These are phyloP conservation scores for Baronia brevicornis DNA, from an alignment of 2,888 invertebrate genomes.

Conservation along the genomic window DNA sequence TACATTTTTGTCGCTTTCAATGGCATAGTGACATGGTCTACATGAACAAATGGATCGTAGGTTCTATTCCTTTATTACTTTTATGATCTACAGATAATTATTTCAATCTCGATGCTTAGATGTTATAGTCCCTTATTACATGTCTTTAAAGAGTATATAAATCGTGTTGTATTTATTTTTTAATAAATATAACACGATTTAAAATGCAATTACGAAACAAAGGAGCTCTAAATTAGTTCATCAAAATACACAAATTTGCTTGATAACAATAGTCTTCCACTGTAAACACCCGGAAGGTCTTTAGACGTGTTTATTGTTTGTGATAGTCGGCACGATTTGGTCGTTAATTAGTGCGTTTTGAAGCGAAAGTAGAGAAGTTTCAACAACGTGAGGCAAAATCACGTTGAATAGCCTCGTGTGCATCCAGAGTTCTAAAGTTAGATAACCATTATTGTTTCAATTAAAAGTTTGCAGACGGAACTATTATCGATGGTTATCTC, in stretches of 20 bases:
- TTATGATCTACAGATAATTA: too few relatives aligned
- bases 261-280: constrained; percentile 3
- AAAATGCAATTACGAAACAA: too few relatives aligned
- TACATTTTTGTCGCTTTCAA: too few relatives aligned
- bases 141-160: background rate
- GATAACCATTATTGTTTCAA: constrained; percentile 38
- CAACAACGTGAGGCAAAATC: constrained; percentile 30
- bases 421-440: constrained; percentile 28
- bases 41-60: constrained; percentile 5
- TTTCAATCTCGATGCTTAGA: too few relatives aligned
- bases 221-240: too few relatives aligned
- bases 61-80: too few relatives aligned
- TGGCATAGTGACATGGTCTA: too few relatives aligned
- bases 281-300: too few relatives aligned
- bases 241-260: too few relatives aligned
- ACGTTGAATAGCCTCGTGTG: constrained; percentile 29
- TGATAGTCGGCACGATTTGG: constrained; percentile 6
- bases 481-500: constrained; percentile 22
- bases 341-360: constrained; percentile 14
- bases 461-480: constrained; percentile 28
- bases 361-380: constrained; percentile 26
- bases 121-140: background rate
- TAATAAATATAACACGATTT: too few relatives aligned
- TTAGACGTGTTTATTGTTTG: background rate
- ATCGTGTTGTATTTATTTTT: background rate